phyloP scores from a whole-genome alignment of 2,113 vertebrate species.

The Lophius piscatorius region DNA sequence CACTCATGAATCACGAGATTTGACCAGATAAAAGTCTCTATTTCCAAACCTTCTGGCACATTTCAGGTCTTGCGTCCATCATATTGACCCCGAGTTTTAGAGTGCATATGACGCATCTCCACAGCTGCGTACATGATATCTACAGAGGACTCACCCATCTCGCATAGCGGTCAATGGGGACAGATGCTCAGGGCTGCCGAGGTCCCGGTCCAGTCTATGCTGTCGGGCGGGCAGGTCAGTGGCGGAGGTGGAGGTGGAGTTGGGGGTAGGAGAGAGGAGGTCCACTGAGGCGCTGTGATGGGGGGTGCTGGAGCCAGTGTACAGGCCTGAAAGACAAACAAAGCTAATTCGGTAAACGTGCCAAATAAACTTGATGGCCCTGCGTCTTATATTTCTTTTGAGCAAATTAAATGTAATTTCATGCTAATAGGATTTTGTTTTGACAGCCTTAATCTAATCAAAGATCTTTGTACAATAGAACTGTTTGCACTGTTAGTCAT shows the following conservation, averaged over 20 bases:
- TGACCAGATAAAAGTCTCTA: constrained; percentile 7
- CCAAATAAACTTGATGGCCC: constrained; percentile 60
- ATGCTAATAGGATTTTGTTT: constrained; percentile 74
- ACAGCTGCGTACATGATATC: neutral
- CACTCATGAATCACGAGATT: constrained; percentile 3
- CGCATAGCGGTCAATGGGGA: constrained; percentile 82
- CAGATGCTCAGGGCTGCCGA: constrained; percentile 87
- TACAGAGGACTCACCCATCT: constrained; percentile 85
- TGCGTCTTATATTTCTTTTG: constrained; percentile 47
- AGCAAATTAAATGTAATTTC: constrained; percentile 73
- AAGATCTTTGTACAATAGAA: constrained; percentile 63
- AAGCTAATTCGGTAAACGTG: constrained; percentile 66
- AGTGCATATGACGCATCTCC: constrained; percentile 3
- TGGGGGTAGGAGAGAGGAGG: constrained; percentile 79
- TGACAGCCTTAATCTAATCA: constrained; percentile 76
- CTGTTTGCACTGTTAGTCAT: constrained; percentile 73
- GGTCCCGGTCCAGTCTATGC: constrained; percentile 83
- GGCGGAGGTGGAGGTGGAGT: constrained; percentile 64
- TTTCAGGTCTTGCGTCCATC: neutral
- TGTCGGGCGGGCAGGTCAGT: constrained; percentile 83
- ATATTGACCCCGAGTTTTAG: constrained; percentile 4
- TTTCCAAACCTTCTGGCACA: constrained; percentile 27
- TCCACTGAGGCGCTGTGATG: constrained; percentile 82
- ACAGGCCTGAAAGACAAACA: constrained; percentile 90
- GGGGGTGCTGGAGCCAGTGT: constrained; percentile 82